Evolutionary conservation across 2,888 invertebrate genomes (phyloP), one percentile per base, ranked within the genome.

Genomic region (Plebejus argus): DNA sequence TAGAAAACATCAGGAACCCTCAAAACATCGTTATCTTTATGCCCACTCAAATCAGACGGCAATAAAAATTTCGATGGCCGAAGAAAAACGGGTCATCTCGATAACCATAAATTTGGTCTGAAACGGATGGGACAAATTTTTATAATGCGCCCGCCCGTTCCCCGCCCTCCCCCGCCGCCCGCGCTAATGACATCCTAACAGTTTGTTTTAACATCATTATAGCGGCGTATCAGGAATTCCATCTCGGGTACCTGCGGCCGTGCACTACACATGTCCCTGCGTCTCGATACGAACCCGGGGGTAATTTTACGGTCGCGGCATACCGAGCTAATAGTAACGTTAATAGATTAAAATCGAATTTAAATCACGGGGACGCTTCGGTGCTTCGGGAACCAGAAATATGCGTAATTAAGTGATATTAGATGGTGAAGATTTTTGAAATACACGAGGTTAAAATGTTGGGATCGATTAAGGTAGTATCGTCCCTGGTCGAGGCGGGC

Each of bases 151-250:
- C 90, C 90, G 89, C 92, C 92, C 91, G 90, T 89, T 85, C 83
- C 86, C 86, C 85, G 89, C 85, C 83, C 86, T 86, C 85, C 89
- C 88, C 91, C 86, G 89, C 88, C 91, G 66, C 28, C 90, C 87
- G 91, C 91, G 91, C 91, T 94, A 93, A 93, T 93, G 93, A 92
- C 90, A 91, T 90, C 84, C 91, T 93, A 93, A 92, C 92, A 93
- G 93, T 93, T 93, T 94, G 93, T 93, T 93, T 93, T 91, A 93
- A 93, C 94, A 93, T 94, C 93, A 93, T 94, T 93, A 94, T 93
- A 92, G 91, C 86, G 89, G 88, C 91, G 90, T 94, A 93, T 94
- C 93, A 86, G 86, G 85, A 89, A 93, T 94, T 91, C 93, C 92
- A 93, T 91, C 92, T 88, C 87, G 86, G 88, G 83, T 91, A 90